phyloP scores from a whole-genome alignment of 2,888 invertebrate genomes.

The Athalia circularis region DNA sequence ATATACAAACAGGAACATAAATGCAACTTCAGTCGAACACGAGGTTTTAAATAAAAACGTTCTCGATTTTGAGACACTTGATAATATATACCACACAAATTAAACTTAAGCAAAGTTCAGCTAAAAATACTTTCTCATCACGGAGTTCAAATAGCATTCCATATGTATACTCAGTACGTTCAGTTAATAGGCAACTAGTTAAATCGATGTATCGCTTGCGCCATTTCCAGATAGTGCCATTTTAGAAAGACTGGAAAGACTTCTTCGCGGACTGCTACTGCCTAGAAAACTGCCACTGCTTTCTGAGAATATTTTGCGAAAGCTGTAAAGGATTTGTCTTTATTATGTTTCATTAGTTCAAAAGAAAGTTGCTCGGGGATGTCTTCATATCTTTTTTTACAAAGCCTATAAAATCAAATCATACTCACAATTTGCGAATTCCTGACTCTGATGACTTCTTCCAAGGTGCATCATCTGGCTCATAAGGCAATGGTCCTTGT shows the following conservation, averaged over 20 bases:
- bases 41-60: conserved; percentile 11
- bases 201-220: conserved; percentile 65
- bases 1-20: conserved; percentile 33
- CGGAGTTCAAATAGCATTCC: conserved; percentile 33
- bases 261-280: conserved; percentile 87
- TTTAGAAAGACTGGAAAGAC: conserved; percentile 86
- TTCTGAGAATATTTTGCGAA: conserved; percentile 93
- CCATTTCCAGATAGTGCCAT: conserved; percentile 78
- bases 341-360: conserved; percentile 42
- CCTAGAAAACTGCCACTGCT: conserved; percentile 79
- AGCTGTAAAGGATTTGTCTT: conserved; percentile 77
- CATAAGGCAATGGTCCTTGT: conserved; percentile 96
- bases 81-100: conserved; percentile 19
- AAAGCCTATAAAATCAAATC: conserved; percentile 12
- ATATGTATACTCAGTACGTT: conserved; percentile 14
- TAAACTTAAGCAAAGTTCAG: conserved; percentile 13
- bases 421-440: conserved; percentile 91
- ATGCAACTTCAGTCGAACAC: conserved; percentile 16
- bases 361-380: conserved; percentile 46
- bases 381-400: conserved; percentile 28
- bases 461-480: conserved; percentile 98
- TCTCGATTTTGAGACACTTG: conserved; percentile 12
- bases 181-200: conserved; percentile 42
- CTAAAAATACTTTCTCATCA: conserved; percentile 17
- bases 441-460: conserved; percentile 88